A percentile compares a stretch with the other conserved stretches of the same genome.
These are phyloP conservation scores for Nymphalis urticae DNA, from an alignment of 2,888 invertebrate species.

Conservation along the genomic window DNA sequence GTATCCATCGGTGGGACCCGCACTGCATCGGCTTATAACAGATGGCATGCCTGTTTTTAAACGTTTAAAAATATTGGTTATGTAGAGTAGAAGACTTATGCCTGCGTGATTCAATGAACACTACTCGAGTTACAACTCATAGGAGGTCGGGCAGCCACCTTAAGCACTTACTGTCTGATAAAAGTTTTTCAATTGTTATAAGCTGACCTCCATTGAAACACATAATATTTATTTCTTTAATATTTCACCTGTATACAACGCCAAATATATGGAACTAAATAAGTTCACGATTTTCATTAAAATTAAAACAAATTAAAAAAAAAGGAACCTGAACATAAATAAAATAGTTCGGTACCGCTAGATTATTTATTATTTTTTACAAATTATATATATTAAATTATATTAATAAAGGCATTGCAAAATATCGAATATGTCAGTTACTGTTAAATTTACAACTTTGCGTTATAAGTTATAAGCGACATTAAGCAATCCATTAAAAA, in stretches of 20 bases:
- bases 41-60: slow-evolving; percentile 81
- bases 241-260: not conserved
- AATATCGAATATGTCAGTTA: not conserved
- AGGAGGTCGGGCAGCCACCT: slow-evolving; percentile 63
- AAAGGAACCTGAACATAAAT: too few species aligned
- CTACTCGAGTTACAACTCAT: slow-evolving; percentile 74
- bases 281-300: slow-evolving; percentile 11
- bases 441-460: not conserved
- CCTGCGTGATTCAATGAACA: slow-evolving; percentile 73
- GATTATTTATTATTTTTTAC: too few species aligned
- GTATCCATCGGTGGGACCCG: slow-evolving; percentile 71
- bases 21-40: slow-evolving; percentile 78
- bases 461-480: not conserved
- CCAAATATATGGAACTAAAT: not conserved
- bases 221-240: not conserved
- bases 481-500: too few species aligned
- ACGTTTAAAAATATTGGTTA: slow-evolving; percentile 76
- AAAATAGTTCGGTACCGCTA: too few species aligned
- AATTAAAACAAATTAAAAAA: slow-evolving; percentile 1
- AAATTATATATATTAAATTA: too few species aligned
- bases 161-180: slow-evolving; percentile 11
- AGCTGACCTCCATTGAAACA: slow-evolving; percentile 3
- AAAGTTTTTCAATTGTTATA: slow-evolving; percentile 19
- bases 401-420: too few species aligned
- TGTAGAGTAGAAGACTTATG: slow-evolving; percentile 71